A percentile compares a stretch with the other conserved stretches of the same genome.
Conservation (phyloP, 2,797 vertebrate species). For the Dendrocincla fuliginosa region DNA sequence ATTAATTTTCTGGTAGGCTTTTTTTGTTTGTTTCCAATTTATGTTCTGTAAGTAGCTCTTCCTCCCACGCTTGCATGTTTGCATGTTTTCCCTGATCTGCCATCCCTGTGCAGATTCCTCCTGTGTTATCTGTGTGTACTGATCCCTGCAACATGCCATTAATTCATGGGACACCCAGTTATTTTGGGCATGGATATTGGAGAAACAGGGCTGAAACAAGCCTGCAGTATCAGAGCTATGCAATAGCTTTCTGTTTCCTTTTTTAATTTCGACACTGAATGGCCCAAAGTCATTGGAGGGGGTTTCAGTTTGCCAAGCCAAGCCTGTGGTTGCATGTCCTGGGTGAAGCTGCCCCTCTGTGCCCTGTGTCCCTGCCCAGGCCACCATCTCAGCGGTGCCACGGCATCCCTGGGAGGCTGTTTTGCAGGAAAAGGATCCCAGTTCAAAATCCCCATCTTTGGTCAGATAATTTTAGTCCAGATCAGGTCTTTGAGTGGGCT, state of each 20-base stretch:
- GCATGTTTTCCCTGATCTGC: not conserved
- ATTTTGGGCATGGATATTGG: not conserved
- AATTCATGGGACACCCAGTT: not conserved
- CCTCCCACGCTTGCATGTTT: not conserved
- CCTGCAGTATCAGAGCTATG: not conserved
- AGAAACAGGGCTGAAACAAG: not conserved
- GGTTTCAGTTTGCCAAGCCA: not conserved
- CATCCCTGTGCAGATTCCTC: not conserved
- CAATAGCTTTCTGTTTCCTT: not conserved
- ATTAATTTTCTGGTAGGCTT: not conserved
- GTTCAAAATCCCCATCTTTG: not conserved
- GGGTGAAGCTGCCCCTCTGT: not conserved
- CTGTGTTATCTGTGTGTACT: not conserved
- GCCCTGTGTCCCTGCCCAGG: not conserved
- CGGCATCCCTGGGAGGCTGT: not conserved
- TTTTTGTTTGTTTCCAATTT: not conserved
- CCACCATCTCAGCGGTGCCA: not conserved
- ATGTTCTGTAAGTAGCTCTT: not conserved
- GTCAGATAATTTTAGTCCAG: not conserved
- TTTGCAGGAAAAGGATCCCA: not conserved
- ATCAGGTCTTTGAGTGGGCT: not conserved
- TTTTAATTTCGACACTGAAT: not conserved
- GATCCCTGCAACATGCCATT: not conserved
- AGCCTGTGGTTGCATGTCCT: not conserved
- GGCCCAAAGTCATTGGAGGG: not conserved